phyloP scores from a whole-genome alignment of 2,797 vertebrate genomes.

The Hoplostethus atlanticus region DNA sequence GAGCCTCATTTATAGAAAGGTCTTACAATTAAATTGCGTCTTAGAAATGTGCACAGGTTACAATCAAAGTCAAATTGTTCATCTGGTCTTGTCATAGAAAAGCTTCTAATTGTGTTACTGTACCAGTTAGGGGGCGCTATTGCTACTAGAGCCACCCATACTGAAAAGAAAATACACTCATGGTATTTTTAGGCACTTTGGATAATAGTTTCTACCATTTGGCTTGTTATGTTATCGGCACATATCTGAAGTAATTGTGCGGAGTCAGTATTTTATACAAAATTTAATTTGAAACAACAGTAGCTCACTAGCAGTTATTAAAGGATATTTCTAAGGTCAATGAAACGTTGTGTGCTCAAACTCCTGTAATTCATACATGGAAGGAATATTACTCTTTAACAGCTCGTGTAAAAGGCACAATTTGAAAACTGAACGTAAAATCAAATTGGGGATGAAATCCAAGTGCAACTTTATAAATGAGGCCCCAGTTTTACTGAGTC shows the following conservation, averaged over 20 bases:
- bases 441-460: background rate
- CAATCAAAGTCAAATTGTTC: background rate
- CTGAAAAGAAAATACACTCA: background rate
- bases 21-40: background rate
- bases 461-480: constrained; percentile 18
- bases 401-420: background rate
- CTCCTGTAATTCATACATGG: background rate
- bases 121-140: background rate
- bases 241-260: background rate
- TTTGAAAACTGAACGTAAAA: background rate
- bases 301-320: background rate
- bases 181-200: no score
- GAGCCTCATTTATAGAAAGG: constrained; percentile 41
- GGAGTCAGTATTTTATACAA: no score
- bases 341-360: background rate
- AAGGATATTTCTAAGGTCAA: background rate
- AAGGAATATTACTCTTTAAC: background rate
- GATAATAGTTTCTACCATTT: no score
- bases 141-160: background rate
- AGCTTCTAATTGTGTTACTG: background rate
- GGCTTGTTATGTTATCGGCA: no score
- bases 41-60: background rate
- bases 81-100: constrained; percentile 6
- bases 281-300: background rate
- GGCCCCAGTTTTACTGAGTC: constrained; percentile 17